Evolutionary conservation across 2,797 vertebrate genomes (phyloP), one percentile per base, ranked within the genome.

Genomic region (Agapornis canus): DNA sequence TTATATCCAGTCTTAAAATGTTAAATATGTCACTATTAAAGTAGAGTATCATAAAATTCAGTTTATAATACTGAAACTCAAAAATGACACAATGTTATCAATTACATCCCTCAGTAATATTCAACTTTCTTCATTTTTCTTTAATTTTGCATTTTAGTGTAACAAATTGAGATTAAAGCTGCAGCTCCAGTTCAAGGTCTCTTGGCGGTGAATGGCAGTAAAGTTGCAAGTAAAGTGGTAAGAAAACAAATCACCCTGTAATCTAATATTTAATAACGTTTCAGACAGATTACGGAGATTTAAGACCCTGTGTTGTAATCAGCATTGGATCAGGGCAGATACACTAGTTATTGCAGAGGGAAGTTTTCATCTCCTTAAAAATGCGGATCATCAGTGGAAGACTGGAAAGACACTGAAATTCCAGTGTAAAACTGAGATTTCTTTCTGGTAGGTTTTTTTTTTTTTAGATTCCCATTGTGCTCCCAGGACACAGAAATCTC

Each of bases 1-100:
- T 98, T 97, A 97, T 96, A 97, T 96, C 82, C 83, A 82, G 95
- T 94, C 97, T 97, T 97, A 98, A 98, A 97, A 96, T 96, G 96
- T 97, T 97, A 96, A 97, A 97, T 96, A 94, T 96, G 97, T 95
- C 96, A 96, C 96, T 89, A 81, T 97, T 95, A 96, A 68, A 66
- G 88, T 89, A 94, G 59, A 93, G 71, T 82, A 94, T 82, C 66
- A 92, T 97, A 97, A 97, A 97, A 96, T 95, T 92, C 95, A 82
- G 95, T 98, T 98, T 97, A 95, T 97, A 96, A 97, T 96, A 97
- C 97, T 97, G 97, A 97, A 97, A 89, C 86, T 96, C 31, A 56
- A 86, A 93, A 94, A 60, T 95, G 97, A 97, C 97, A 97, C 86
- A 59, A 37, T 16, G 86, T 89, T 90, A 98, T 97, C 97, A 93